Percentiles rank a stretch among this genome's conserved stretches.
Evolutionary conservation across 1,140 invertebrate species (phyloP).

Genomic region (Lysiphlebus fabarum): DNA sequence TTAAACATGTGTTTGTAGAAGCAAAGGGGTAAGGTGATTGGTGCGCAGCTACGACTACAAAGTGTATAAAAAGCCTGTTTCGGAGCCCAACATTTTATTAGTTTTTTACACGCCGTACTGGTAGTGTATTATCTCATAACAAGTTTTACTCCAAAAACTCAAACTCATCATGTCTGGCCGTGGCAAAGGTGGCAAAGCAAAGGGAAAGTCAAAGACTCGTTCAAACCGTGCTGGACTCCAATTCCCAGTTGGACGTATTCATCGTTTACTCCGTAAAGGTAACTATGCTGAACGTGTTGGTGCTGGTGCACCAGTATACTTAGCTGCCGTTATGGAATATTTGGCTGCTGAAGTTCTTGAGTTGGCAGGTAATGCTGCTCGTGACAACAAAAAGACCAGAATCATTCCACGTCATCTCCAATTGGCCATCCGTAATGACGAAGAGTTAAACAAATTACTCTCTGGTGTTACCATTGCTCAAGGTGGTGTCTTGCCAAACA

Average conservation of each 20-base stretch:
- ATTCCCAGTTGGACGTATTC: constrained; percentile 5
- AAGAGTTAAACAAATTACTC: neutral
- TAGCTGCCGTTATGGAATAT: neutral
- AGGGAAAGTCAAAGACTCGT: constrained; percentile 8
- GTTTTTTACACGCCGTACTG: no score
- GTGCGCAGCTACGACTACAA: no score
- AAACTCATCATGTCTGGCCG: neutral
- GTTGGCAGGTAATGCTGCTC: constrained; percentile 6
- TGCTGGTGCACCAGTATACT: constrained; percentile 2
- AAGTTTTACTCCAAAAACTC: no score
- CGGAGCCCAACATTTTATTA: no score
- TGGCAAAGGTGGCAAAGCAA: constrained; percentile 3
- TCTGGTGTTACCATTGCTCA: constrained; percentile 2
- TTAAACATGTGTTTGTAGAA: no score
- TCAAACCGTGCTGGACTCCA: neutral
- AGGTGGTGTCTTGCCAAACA: constrained; percentile 1
- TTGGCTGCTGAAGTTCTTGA: constrained; percentile 7
- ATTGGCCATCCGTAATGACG: constrained; percentile 7
- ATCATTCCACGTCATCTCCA: constrained; percentile 2
- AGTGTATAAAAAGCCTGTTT: no score
- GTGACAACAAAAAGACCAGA: constrained; percentile 6
- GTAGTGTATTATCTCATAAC: no score
- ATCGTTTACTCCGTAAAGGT: constrained; percentile 5
- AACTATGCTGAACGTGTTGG: constrained; percentile 7
- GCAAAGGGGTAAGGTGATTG: no score